Evolutionary conservation across 2,113 vertebrate genomes (phyloP).

Genomic region (Xiphias gladius): DNA sequence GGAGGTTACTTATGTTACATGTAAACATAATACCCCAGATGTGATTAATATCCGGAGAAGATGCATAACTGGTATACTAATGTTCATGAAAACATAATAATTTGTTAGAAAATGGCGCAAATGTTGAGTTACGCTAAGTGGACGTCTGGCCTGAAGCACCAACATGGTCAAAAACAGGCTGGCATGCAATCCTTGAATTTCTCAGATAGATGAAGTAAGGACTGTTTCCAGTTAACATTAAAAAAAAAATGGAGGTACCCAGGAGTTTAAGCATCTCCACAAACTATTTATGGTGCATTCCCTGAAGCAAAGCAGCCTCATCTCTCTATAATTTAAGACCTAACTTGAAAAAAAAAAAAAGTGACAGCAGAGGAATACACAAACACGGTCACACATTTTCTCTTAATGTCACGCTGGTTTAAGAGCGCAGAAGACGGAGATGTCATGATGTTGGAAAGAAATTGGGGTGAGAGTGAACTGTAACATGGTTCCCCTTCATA

Average conservation of each 20-base stretch:
- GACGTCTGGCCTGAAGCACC: neutral
- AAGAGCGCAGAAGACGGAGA: slow-evolving; percentile 5
- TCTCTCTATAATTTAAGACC: slow-evolving; percentile 66
- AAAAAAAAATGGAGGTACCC: slow-evolving; percentile 22
- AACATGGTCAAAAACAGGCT: neutral
- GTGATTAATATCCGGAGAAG: too few relatives aligned
- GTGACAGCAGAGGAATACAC: slow-evolving; percentile 26
- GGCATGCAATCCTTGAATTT: slow-evolving; percentile 7
- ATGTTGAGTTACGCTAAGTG: neutral
- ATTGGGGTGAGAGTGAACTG: neutral
- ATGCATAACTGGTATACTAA: too few relatives aligned
- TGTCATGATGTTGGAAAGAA: neutral
- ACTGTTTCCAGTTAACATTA: too few relatives aligned
- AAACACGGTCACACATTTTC: slow-evolving; percentile 11
- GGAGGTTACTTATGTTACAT: too few relatives aligned
- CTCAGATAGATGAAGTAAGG: neutral
- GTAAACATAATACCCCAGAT: too few relatives aligned
- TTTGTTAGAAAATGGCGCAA: neutral
- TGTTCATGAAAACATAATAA: neutral
- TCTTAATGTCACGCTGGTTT: neutral
- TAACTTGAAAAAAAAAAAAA: slow-evolving; percentile 34
- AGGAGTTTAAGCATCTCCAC: slow-evolving; percentile 33
- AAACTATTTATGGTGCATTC: slow-evolving; percentile 58
- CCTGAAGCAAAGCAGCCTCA: slow-evolving; percentile 49
- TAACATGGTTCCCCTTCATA: neutral